phyloP scores from a whole-genome alignment of 2,113 vertebrate genomes.

The Burhinus bistriatus region DNA sequence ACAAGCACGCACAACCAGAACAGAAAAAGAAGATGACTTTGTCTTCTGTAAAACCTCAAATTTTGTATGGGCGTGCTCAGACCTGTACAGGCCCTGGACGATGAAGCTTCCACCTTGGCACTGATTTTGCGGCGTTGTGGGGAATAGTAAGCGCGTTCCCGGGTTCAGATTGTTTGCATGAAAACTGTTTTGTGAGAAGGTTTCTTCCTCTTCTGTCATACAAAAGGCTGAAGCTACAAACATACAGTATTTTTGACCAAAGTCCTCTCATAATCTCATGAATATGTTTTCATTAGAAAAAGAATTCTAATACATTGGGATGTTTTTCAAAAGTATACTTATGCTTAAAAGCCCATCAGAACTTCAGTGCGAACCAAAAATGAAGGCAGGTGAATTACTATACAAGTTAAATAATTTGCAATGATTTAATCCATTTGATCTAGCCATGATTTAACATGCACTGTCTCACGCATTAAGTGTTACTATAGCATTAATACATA shows the following conservation, averaged over 20 bases:
- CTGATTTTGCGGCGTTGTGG: neutral
- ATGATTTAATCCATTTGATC: neutral
- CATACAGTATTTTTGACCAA: neutral
- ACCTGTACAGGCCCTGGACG: fast-evolving
- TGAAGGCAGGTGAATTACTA: neutral
- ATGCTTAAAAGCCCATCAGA: neutral
- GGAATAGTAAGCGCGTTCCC: neutral
- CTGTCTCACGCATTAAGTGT: neutral
- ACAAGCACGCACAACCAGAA: neutral
- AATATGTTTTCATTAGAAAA: neutral
- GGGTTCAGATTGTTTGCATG: neutral
- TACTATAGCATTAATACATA: neutral
- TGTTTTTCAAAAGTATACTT: neutral
- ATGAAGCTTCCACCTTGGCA: neutral
- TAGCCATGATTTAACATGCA: neutral
- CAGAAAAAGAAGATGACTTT: neutral
- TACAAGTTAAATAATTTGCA: neutral
- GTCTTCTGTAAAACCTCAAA: neutral
- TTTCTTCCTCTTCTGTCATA: neutral
- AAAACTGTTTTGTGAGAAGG: neutral
- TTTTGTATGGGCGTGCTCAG: neutral
- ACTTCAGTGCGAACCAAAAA: neutral
- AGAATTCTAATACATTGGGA: neutral
- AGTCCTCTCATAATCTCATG: neutral
- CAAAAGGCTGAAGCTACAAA: neutral